Percentiles rank a stretch among this genome's conserved stretches.
Evolutionary conservation across 2,113 vertebrate species (phyloP).

Genomic region (Fregata magnificens): DNA sequence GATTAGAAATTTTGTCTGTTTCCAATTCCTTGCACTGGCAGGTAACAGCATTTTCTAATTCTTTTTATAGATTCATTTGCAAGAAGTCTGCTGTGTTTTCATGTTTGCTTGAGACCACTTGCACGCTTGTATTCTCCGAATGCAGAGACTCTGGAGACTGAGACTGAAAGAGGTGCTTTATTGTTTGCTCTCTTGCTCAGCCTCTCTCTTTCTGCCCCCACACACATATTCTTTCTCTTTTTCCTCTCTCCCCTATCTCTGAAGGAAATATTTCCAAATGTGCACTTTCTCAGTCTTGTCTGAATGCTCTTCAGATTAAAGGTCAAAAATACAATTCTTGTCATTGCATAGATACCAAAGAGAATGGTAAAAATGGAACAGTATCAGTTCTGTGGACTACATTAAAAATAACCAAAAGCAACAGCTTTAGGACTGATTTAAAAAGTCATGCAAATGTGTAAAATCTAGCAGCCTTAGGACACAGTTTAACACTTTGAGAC

Average conservation of each 20-base stretch:
- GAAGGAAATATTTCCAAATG: conserved; percentile 51
- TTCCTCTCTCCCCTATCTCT: neutral
- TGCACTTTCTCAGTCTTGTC: conserved; percentile 17
- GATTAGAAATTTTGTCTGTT: neutral
- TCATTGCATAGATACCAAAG: conserved; percentile 30
- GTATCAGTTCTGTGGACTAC: conserved; percentile 33
- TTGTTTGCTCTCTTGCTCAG: neutral
- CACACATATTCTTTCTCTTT: neutral
- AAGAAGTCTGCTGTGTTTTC: neutral
- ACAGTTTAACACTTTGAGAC: conserved; percentile 63
- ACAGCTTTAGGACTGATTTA: conserved; percentile 55
- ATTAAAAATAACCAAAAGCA: conserved; percentile 54
- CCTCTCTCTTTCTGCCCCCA: neutral
- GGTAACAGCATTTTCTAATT: neutral
- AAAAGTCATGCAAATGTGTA: conserved; percentile 67
- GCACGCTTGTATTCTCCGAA: neutral
- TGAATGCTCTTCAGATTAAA: conserved; percentile 48
- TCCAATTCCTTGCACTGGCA: neutral
- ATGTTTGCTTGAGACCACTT: neutral
- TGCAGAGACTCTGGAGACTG: neutral
- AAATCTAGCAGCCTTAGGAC: conserved; percentile 68
- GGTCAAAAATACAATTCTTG: conserved; percentile 36
- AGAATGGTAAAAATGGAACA: conserved; percentile 46
- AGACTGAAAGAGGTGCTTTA: conserved; percentile 4
- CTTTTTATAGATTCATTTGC: neutral